Evolutionary conservation across 1,140 invertebrate genomes (phyloP), one percentile per base, ranked within the genome.

Genomic region (Drosophila setifemur): DNA sequence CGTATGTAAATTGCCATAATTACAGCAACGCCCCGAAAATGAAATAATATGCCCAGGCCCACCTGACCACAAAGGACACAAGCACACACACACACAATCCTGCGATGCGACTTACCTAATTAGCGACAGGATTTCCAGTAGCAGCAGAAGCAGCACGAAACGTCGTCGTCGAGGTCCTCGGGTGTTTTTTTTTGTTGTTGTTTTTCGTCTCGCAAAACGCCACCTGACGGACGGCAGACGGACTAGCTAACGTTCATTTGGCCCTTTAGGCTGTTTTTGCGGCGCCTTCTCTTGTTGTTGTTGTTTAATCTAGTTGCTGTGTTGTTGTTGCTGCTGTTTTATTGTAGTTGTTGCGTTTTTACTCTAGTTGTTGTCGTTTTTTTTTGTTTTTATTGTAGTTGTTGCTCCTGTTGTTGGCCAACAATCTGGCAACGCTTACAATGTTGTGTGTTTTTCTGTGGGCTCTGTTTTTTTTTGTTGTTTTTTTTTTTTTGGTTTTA

Each of bases 51-150:
- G 70, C 45, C 31, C 26, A 33, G 44, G 44, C n/a, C 37, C 25
- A 23, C 57, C 55, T 61, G 52, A 14, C 57, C 52, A 55, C 53
- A 70, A 50, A 54, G 44, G 23, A 45, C 19, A 39, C 43, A 68
- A 23, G 29, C 16, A 0, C 5, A 26, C 25, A 31, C 11, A 42
- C 25, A 50, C 25, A 16, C 28, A 11, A 23, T 14, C 23, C 25
- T 12, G 47, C 44, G 31, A 55, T 23, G 45, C 29, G 69, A 79
- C 75, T 79, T 79, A 79, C 75, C 75, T 79, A 79, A 79, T 79
- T 79, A 79, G 75, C 64, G 69, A 73, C 75, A 79, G 75, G 75
- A 78, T 79, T 79, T 79, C 69, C 75, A 79, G 69, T 45, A 50
- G 50, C 73, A 69, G 55, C 54, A 69, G 50, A 50, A 42, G 64